Percentiles rank a stretch among this genome's conserved stretches.
phyloP scores from a whole-genome alignment of 2,113 vertebrate genomes.

The Bubo scandiacus region DNA sequence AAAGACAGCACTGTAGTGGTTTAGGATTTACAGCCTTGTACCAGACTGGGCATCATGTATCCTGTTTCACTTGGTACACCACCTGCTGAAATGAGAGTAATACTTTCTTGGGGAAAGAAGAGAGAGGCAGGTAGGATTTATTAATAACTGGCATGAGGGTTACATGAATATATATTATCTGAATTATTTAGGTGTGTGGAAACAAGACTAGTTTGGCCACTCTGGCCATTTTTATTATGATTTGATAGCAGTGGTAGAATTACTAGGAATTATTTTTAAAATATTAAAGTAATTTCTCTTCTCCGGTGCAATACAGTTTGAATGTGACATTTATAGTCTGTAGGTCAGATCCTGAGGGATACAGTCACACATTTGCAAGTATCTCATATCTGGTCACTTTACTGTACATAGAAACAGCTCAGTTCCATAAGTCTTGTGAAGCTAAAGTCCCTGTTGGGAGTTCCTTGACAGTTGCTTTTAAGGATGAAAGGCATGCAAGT shows the following conservation, averaged over 20 bases:
- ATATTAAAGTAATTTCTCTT: conserved; percentile 3
- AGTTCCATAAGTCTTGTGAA: background rate
- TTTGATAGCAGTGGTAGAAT: background rate
- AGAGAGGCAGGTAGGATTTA: background rate
- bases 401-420: background rate
- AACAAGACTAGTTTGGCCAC: background rate
- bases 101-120: background rate
- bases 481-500: background rate
- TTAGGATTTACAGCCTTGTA: background rate
- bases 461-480: background rate
- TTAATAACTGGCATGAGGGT: background rate
- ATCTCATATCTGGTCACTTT: background rate
- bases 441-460: background rate
- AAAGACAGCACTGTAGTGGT: background rate
- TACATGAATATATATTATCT: background rate
- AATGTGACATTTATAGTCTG: background rate
- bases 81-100: background rate
- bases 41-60: no score
- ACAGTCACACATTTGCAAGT: background rate
- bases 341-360: background rate
- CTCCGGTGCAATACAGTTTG: background rate
- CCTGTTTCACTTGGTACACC: background rate
- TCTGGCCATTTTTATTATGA: background rate
- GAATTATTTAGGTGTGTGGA: background rate
- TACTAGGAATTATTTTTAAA: background rate